Evolutionary conservation across 2,888 invertebrate genomes (phyloP), one percentile per base, ranked within the genome.

Genomic region (Teleiodes luculella): DNA sequence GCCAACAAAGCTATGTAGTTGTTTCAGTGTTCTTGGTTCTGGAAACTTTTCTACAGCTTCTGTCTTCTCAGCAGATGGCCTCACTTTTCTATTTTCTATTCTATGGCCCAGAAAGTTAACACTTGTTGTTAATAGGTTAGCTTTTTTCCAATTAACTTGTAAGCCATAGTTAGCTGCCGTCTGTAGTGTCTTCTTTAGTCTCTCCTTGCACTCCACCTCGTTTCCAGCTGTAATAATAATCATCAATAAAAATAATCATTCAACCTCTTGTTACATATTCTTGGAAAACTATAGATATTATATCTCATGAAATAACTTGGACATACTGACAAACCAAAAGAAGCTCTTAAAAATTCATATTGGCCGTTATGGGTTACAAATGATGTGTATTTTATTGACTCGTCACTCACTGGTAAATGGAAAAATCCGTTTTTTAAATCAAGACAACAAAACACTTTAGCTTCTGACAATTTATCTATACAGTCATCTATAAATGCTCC

Each of bases 31-130:
- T 3, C 14, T 57, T 11, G 63, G 67, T 36, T 54, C 33, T 8
- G 64, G 62, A 47, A 54, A 65, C 20, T 47, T 63, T 3, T 56
- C 14, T 0, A 64, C 59, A 0, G 63, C 61, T 30, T 60, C 57
- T 1, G 48, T 57, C 39, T 64, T 63, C 5, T 60, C 62, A 16
- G 52, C 1, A 5, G 59, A 59, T 8, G 49, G 36, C 14, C 20
- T 20, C 14, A 61, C 54, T 10, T 57, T 54, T 6, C 58, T 51
- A 49, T 56, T 47, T 7, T 28, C 28, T 16, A 63, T 52, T 2
- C 51, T 24, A 31, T 62, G 57, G 1, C 57, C 72, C 64, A 46
- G 68, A 61, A 58, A 67, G 56, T 51, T 60, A 7, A 4, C 51
- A 37, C 1, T 18, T 24, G 43, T 33, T 16, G 16, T 16, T 31